Conservation (phyloP, 64 coral and sea anemone species). For the Acropora tenuis region DNA sequence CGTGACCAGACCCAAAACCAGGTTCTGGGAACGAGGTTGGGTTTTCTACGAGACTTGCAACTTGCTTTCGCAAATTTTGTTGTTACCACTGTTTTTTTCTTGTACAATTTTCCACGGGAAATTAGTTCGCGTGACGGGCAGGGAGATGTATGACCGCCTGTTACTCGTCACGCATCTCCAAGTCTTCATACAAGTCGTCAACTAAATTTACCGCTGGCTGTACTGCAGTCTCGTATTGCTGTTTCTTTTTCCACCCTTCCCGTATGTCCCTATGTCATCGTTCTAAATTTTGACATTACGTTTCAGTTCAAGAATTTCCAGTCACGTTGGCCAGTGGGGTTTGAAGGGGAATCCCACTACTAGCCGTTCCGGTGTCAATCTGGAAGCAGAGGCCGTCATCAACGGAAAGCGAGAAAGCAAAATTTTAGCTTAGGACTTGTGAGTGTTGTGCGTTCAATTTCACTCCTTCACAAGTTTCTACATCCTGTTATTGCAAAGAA, state of each 20-base stretch:
- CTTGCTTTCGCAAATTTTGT: too few species aligned
- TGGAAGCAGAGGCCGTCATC: background rate
- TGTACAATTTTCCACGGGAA: too few species aligned
- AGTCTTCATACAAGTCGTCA: too few species aligned
- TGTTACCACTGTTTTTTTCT: too few species aligned
- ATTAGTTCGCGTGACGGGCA: too few species aligned
- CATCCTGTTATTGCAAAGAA: background rate
- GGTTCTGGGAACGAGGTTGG: too few species aligned
- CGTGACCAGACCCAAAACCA: too few species aligned
- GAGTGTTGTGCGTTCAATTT: background rate
- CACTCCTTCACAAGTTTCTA: background rate
- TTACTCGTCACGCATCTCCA: too few species aligned
- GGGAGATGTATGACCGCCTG: too few species aligned
- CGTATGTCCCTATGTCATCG: background rate
- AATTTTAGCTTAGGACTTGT: background rate
- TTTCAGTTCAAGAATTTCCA: constrained; percentile 27
- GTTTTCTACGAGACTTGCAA: too few species aligned
- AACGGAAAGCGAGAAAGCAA: background rate
- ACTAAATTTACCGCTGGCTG: background rate
- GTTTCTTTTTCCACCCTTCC: background rate
- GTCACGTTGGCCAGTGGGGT: background rate
- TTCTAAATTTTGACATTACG: constrained; percentile 51
- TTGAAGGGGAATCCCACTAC: constrained; percentile 30
- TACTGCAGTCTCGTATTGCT: background rate
- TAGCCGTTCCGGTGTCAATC: constrained; percentile 19